Evolutionary conservation across 2,888 invertebrate genomes (phyloP).

Genomic region (Brachyptera risi): DNA sequence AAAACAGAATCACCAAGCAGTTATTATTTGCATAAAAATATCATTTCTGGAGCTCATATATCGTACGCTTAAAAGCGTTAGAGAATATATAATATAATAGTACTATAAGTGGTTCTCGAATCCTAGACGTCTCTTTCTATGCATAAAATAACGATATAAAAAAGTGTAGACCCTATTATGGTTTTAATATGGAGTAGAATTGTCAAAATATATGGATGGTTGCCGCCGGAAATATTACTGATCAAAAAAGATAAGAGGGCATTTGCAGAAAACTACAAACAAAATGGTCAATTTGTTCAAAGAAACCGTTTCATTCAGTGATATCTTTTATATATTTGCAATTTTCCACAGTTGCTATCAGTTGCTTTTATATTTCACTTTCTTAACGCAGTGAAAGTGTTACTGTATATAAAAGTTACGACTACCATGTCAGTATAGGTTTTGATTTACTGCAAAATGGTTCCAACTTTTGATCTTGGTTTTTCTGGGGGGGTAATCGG

Average conservation of each 20-base stretch:
- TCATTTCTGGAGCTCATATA: conserved; percentile 5
- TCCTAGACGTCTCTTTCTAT: conserved; percentile 16
- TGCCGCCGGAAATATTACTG: conserved; percentile 7
- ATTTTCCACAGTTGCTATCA: conserved; percentile 14
- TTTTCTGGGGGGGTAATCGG: no score
- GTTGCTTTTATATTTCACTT: conserved; percentile 17
- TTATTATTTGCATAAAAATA: conserved; percentile 19
- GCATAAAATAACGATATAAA: conserved; percentile 29
- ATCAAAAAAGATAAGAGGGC: conserved; percentile 11
- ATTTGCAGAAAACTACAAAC: neutral
- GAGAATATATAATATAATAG: conserved; percentile 15
- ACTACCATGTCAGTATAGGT: neutral
- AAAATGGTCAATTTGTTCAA: conserved; percentile 18
- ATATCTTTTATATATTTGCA: conserved; percentile 6
- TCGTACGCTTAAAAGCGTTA: neutral
- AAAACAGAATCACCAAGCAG: neutral
- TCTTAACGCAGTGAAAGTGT: conserved; percentile 16
- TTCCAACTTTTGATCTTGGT: no score
- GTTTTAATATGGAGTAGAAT: conserved; percentile 16
- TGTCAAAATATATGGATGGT: conserved; percentile 13
- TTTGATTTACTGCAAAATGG: conserved; percentile 9
- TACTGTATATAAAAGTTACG: conserved; percentile 3
- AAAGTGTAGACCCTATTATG: conserved; percentile 18
- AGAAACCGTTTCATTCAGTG: neutral
- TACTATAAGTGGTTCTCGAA: conserved; percentile 7